A percentile compares a stretch with the other conserved stretches of the same genome.
phyloP scores from a whole-genome alignment of 2,888 invertebrate species.

The Caenorhabditis doughertyi region DNA sequence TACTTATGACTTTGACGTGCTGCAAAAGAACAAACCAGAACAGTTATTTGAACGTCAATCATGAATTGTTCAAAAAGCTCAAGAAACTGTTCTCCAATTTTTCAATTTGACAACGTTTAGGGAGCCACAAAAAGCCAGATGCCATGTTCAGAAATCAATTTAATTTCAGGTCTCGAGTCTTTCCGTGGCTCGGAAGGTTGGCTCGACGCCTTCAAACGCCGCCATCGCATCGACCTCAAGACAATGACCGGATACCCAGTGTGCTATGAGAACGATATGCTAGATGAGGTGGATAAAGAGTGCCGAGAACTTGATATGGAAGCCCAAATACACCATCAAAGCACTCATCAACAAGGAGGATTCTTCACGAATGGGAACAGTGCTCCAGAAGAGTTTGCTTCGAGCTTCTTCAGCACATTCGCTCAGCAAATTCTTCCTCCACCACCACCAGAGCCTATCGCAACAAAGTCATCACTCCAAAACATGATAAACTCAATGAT shows the following conservation, averaged over 20 bases:
- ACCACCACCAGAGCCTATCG: too few relatives aligned
- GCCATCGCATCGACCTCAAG: constrained; percentile 73
- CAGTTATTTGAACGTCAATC: too few relatives aligned
- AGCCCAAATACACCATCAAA: constrained; percentile 2
- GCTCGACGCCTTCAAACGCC: constrained; percentile 75
- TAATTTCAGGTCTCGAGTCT: constrained; percentile 60
- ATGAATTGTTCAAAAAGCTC: too few relatives aligned
- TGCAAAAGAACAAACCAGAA: too few relatives aligned
- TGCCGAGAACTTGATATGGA: constrained; percentile 36
- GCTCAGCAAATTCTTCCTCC: constrained; percentile 5
- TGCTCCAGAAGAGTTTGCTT: constrained; percentile 40
- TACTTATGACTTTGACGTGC: too few relatives aligned
- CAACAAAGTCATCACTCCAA: constrained; percentile 26
- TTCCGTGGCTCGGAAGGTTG: constrained; percentile 76
- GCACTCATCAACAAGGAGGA: constrained; percentile 6
- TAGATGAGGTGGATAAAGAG: constrained; percentile 57
- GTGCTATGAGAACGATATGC: constrained; percentile 67
- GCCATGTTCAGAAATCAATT: too few relatives aligned
- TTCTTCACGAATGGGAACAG: constrained; percentile 3
- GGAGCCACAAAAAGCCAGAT: too few relatives aligned
- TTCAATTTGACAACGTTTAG: too few relatives aligned
- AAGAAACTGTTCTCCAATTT: too few relatives aligned
- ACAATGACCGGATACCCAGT: constrained; percentile 72
- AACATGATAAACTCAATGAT: constrained; percentile 54
- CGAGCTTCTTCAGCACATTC: constrained; percentile 48